Evolutionary conservation across 2,113 vertebrate species (phyloP).

Genomic region (Sclerurus mexicanus): DNA sequence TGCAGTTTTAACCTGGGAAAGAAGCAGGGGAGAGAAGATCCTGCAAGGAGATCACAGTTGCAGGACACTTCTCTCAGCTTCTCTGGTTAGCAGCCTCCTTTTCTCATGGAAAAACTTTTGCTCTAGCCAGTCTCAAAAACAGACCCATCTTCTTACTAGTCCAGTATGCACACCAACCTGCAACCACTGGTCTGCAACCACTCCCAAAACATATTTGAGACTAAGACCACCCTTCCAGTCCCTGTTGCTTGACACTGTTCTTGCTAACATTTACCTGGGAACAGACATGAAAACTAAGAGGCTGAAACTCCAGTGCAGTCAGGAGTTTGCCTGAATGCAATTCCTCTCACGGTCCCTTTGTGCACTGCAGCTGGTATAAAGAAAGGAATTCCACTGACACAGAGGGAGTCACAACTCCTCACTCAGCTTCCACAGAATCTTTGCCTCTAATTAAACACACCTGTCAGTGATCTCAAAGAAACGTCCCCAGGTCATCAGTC

Average conservation of each 20-base stretch:
- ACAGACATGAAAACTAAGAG: neutral
- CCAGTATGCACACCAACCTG: accelerated
- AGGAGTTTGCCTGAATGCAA: neutral
- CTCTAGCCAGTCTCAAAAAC: neutral
- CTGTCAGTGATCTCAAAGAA: neutral
- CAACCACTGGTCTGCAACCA: neutral
- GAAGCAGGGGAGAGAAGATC: neutral
- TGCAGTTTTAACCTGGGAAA: neutral
- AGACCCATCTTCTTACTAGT: neutral
- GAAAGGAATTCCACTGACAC: neutral
- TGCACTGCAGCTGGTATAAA: neutral
- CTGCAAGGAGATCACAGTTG: neutral
- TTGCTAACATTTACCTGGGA: neutral
- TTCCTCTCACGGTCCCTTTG: neutral
- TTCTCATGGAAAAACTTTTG: neutral
- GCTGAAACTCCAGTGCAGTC: neutral
- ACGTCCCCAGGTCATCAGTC: neutral
- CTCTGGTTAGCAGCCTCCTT: neutral
- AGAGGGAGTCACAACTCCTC: neutral
- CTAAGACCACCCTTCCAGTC: neutral
- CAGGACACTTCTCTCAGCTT: neutral
- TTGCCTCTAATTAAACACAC: neutral
- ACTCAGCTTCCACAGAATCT: neutral
- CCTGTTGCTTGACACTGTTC: neutral
- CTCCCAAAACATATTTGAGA: neutral